Percentiles rank a stretch among this genome's conserved stretches.
These are phyloP conservation scores for Portevinia maculata DNA, from an alignment of 2,888 invertebrate genomes.

Conservation along the genomic window DNA sequence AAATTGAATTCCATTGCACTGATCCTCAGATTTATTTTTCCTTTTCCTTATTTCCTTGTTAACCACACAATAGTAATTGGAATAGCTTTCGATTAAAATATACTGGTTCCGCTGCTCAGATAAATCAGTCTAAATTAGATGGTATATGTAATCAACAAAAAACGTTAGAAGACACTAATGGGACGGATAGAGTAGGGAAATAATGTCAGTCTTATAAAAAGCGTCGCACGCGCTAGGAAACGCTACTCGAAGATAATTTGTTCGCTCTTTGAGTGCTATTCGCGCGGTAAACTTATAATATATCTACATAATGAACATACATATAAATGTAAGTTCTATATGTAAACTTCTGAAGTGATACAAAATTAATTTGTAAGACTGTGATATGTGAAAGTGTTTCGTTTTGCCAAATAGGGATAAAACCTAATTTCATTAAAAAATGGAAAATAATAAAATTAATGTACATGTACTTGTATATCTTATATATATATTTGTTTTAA, in stretches of 20 bases:
- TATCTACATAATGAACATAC: slow-evolving; percentile 39
- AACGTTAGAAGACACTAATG: slow-evolving; percentile 41
- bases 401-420: not conserved
- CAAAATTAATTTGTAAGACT: not conserved
- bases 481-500: too few relatives aligned
- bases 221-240: slow-evolving; percentile 40
- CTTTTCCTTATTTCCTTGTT: slow-evolving; percentile 67
- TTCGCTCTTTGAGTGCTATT: slow-evolving; percentile 23
- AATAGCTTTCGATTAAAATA: slow-evolving; percentile 62
- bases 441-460: too few relatives aligned
- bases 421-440: not conserved
- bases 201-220: slow-evolving; percentile 58
- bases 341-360: slow-evolving; percentile 4
- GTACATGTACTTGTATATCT: too few relatives aligned
- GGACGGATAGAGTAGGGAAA: slow-evolving; percentile 54
- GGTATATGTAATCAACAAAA: slow-evolving; percentile 53
- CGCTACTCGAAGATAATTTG: slow-evolving; percentile 43
- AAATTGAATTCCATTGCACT: not conserved
- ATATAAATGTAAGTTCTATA: slow-evolving; percentile 53
- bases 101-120: slow-evolving; percentile 58
- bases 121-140: slow-evolving; percentile 64
- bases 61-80: slow-evolving; percentile 49
- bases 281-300: not conserved
- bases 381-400: not conserved
- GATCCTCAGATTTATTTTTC: slow-evolving; percentile 11